A percentile compares a stretch with the other conserved stretches of the same genome.
Evolutionary conservation across 2,797 vertebrate genomes (phyloP).

Genomic region (Smutsia temminckii): DNA sequence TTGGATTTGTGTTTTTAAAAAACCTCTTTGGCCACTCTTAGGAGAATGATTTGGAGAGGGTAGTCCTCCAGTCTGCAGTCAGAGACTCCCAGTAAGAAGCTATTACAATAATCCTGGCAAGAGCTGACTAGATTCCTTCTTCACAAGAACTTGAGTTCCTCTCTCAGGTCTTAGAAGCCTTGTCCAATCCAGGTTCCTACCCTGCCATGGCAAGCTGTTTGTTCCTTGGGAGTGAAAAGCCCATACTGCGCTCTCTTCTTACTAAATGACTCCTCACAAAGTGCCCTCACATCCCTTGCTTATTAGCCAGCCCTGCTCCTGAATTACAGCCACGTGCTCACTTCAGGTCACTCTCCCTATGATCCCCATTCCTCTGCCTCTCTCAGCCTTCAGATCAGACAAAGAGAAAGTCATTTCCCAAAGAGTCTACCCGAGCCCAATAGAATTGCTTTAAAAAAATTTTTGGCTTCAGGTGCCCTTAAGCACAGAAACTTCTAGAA

Average conservation of each 20-base stretch:
- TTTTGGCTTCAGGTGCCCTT: neutral
- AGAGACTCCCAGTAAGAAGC: neutral
- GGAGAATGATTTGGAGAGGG: neutral
- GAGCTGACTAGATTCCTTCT: neutral
- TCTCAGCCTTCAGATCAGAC: neutral
- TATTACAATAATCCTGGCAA: neutral
- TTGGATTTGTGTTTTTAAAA: neutral
- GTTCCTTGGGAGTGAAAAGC: neutral
- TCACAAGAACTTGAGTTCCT: neutral
- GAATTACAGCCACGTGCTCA: neutral
- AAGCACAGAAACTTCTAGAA: constrained; percentile 4
- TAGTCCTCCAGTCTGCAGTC: neutral
- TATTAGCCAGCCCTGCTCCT: neutral
- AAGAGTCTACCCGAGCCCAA: neutral
- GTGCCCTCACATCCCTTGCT: neutral
- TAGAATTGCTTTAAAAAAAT: neutral
- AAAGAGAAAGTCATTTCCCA: neutral
- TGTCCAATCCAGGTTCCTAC: neutral
- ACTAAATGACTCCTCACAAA: neutral
- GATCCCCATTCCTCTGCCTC: neutral
- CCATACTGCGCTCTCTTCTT: neutral
- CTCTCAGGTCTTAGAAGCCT: neutral
- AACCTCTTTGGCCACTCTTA: neutral
- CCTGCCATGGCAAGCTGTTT: neutral
- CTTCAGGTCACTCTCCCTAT: neutral